A percentile compares a stretch with the other conserved stretches of the same genome.
Evolutionary conservation across 2,797 vertebrate genomes (phyloP).

Genomic region (Lemur catta): DNA sequence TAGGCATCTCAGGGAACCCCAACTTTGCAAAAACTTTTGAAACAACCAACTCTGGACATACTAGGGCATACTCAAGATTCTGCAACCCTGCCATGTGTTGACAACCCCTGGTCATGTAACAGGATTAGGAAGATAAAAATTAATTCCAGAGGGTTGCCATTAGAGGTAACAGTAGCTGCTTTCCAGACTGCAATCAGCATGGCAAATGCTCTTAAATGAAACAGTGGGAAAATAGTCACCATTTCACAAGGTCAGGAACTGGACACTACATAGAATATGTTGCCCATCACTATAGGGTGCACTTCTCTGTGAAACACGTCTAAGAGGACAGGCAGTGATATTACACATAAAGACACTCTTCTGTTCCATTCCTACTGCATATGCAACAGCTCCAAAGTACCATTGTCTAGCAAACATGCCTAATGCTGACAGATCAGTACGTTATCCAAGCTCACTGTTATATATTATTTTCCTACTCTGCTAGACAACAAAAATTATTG

Average conservation of each 20-base stretch:
- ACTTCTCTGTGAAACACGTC: background rate
- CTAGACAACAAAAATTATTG: constrained; percentile 78
- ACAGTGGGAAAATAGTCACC: background rate
- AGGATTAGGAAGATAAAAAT: background rate
- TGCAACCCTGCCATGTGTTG: background rate
- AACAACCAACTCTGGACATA: background rate
- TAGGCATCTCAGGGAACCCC: background rate
- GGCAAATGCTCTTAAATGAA: background rate
- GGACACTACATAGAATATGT: background rate
- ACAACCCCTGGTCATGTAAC: background rate
- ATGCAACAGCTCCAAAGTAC: background rate
- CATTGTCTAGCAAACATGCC: background rate
- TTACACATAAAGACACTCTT: background rate
- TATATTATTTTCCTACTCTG: constrained; percentile 68
- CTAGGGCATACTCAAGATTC: background rate
- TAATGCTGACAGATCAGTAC: constrained; percentile 49
- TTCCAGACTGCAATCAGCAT: background rate
- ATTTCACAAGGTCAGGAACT: background rate
- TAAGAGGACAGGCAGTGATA: background rate
- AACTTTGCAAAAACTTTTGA: background rate
- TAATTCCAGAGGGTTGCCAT: background rate
- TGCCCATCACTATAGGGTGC: fast-evolving
- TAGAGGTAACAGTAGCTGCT: background rate
- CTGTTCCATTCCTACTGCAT: constrained; percentile 36
- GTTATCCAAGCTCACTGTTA: constrained; percentile 60